Conservation (phyloP, 2,888 invertebrate genomes). For the Geophilus truncorum region DNA sequence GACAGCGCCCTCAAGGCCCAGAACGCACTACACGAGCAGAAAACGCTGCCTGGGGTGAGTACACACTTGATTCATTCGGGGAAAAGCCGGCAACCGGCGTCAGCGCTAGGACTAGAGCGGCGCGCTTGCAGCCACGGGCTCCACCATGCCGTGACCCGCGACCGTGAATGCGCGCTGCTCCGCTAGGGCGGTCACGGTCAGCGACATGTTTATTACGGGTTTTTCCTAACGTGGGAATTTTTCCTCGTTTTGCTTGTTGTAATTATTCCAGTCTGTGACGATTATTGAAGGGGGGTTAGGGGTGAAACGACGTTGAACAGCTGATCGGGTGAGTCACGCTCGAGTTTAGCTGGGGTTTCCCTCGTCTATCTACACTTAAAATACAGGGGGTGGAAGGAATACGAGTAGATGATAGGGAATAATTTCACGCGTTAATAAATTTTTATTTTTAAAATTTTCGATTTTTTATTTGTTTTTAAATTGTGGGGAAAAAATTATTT, state of each 20-base stretch:
- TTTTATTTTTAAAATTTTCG: neutral
- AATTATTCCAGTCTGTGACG: neutral
- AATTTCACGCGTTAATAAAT: too few species aligned
- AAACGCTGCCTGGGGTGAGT: slow-evolving; percentile 97
- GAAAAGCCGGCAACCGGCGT: neutral
- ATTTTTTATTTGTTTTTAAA: neutral
- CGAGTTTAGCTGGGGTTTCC: neutral
- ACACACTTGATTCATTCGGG: neutral
- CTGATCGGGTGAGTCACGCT: neutral
- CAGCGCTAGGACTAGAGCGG: neutral
- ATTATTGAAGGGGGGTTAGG: neutral
- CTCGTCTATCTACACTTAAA: neutral
- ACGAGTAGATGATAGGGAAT: neutral
- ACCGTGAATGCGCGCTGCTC: neutral
- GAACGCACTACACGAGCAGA: slow-evolving; percentile 93
- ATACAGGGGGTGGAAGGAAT: neutral
- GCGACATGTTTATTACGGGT: neutral
- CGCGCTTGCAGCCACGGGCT: neutral
- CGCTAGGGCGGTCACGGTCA: neutral
- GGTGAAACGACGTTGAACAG: neutral
- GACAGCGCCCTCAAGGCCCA: slow-evolving; percentile 92
- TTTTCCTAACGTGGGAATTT: neutral
- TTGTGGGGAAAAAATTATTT: neutral
- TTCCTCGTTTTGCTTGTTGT: neutral
- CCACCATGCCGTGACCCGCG: neutral